Base-by-base conservation (phyloP, 2,888 invertebrate species). In the Perdita meconis region DNA sequence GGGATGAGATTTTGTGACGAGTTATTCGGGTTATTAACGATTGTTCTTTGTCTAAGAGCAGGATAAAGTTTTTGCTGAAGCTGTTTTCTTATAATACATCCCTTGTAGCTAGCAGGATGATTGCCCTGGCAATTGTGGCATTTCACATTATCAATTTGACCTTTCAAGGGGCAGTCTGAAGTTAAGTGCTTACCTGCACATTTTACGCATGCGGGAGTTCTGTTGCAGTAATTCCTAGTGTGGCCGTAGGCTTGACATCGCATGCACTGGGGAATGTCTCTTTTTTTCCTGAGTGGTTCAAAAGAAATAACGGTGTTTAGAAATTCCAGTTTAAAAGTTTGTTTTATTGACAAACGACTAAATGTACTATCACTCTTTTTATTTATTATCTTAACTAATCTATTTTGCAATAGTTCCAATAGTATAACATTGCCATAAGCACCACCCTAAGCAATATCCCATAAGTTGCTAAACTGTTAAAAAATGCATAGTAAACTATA, bases 101-200 rank as follows among this genome's bases (percentile, higher is more conserved):
- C 56, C 30, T 22, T 56, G 13, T 38, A 56, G 13, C 13, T 56
- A 16, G 36, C 36, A 1, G 22, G 6, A 4, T 38, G 38, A 56
- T 56, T 56, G 16, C 22, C 56, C 4, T 36, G 56, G 2, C 56
- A 56, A 4, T 56, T 56, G 0, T 19, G 3, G 0, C 36, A 38
- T 22, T 56, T 38, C 1, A 56, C 56, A 6, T 38, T 22, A 3
- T 1, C 56, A 19, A 6, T 56, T 16, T 38, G 10, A 1, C 36
- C 22, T 12, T 36, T 1, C 0, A 56, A 0, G 1, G 57, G n/a
- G 22, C 40, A 40, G n/a, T 40, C 16, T 2, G 5, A 24, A 0
- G 40, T 22, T 0, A 22, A 6, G n/a, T 57, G 40, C n/a, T 38
- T 57, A n/a, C n/a, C n/a, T 24, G 57, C 26, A 57, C 26, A 50